Base-by-base conservation (phyloP, 2,113 vertebrate genomes). In the Seriola quinqueradiata region DNA sequence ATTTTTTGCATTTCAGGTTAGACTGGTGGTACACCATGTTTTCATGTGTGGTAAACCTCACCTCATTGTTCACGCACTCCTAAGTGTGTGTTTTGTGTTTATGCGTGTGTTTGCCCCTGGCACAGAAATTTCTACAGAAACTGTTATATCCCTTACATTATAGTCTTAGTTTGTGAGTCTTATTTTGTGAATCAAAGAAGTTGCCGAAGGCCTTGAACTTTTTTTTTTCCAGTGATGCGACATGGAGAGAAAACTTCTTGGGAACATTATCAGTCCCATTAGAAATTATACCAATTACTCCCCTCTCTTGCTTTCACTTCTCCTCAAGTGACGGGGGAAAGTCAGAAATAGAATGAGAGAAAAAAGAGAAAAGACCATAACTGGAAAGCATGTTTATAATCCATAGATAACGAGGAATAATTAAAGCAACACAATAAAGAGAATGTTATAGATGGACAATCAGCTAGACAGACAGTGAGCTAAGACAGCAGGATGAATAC, bases 1-100 rank as follows among this genome's bases (percentile, higher is more conserved):
- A 89, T 78, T 78, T 92, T 82, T 77, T 82, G 82, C 46, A 54
- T 72, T 91, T 91, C 93, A 84, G 87, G 93, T 91, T 84, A 17
- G 71, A 88, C 86, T 40, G 55, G 87, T 77, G 60, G n/a, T 12
- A 54, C 50, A 23, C 38, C 23, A 46, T 71, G 67, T 68, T 75
- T 42, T 69, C 32, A 42, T 61, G 50, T 68, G 25, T 52, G 17
- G 52, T 46, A 58, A 63, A 81, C 76, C 55, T 70, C 42, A 32
- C 12, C 36, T 67, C 25, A 75, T 48, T 40, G 4, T 1, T 55
- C 28, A 28, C 40, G 32, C 79, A 66, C 44, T 40, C 34, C n/a
- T 48, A 50, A 34, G 48, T 70, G 60, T 44, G 23, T 50, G 66
- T 19, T 28, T 65, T 70, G 46, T 76, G 44, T 74, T 57, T 74